These are phyloP conservation scores for Orius laevigatus DNA, from an alignment of 1,140 invertebrate genomes.

Conservation along the genomic window DNA sequence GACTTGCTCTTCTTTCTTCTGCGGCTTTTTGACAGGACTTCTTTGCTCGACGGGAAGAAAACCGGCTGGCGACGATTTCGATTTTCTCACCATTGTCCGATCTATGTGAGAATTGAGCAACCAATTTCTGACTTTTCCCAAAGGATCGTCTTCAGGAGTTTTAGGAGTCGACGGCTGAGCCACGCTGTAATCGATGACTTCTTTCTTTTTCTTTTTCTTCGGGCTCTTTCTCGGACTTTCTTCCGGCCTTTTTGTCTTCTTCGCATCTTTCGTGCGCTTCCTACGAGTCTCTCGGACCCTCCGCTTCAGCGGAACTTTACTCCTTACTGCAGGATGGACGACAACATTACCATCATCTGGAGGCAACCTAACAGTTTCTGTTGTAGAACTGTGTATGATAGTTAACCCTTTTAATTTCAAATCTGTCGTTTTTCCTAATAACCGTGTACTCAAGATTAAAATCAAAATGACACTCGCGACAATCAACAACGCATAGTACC, in stretches of 20 bases:
- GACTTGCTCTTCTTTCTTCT: constrained; percentile 30
- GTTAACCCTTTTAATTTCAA: constrained; percentile 65
- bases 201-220: constrained; percentile 32
- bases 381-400: constrained; percentile 70
- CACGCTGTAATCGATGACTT: constrained; percentile 62
- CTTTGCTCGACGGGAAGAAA: constrained; percentile 23
- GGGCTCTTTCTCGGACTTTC: constrained; percentile 16
- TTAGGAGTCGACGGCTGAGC: constrained; percentile 21
- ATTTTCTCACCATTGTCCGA: constrained; percentile 34
- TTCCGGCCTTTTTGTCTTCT: constrained; percentile 11
- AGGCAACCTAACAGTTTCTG: constrained; percentile 63
- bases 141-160: constrained; percentile 42
- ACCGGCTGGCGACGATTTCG: constrained; percentile 50
- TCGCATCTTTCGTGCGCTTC: constrained; percentile 6
- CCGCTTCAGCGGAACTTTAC: constrained; percentile 56
- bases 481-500: constrained; percentile 67
- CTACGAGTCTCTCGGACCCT: constrained; percentile 40
- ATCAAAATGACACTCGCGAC: constrained; percentile 53
- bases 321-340: constrained; percentile 49
- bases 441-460: constrained; percentile 60
- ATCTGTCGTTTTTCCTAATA: constrained; percentile 56
- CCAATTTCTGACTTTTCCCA: constrained; percentile 70
- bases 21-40: constrained; percentile 7
- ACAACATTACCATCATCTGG: constrained; percentile 44
- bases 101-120: constrained; percentile 47